Evolutionary conservation across 2,888 invertebrate genomes (phyloP), one percentile per base, ranked within the genome.

Genomic region (Busseola fusca): DNA sequence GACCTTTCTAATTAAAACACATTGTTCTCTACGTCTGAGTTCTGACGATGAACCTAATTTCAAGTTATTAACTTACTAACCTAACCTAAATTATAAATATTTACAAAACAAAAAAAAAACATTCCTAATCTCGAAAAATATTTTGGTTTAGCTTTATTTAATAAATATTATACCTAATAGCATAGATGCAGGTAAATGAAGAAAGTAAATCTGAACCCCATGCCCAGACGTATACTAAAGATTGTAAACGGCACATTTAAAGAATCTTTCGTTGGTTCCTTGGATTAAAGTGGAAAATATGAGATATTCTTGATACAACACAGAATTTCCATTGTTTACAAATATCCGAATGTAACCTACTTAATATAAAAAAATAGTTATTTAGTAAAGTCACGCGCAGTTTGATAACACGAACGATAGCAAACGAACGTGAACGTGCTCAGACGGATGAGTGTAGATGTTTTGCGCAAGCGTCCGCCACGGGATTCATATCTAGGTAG

Each of bases 401-500:
- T 81, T 86, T 88, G 89, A 90, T 92, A 91, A 88, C 87, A 87
- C 77, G 82, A 86, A 87, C 87, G 88, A 90, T 90, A 89, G 87
- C 86, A 86, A 86, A 83, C 83, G 81, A 88, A 87, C 88, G 88
- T 87, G 89, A 90, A 90, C 91, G 90, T 91, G 90, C 86, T 88
- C 86, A 84, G 83, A 86, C 87, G 85, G 86, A 87, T 84, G 87
- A 89, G 88, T 88, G 87, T 89, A 86, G 87, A 89, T 86, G 92
- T 91, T 94, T 94, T 94, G 94, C 93, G 93, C 94, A 94, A 94
- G 92, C 92, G 91, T 89, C 89, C 88, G 88, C 91, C 91, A 89
- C 91, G 90, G 92, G 93, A 92, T 91, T 94, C 91, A 91, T 93
- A 93, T 93, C 91, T 93, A 93, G 93, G 94, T 94, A 94, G 94